A percentile compares a stretch with the other conserved stretches of the same genome.
These are phyloP conservation scores for Xiphias gladius DNA, from an alignment of 2,113 vertebrate genomes.

Conservation along the genomic window DNA sequence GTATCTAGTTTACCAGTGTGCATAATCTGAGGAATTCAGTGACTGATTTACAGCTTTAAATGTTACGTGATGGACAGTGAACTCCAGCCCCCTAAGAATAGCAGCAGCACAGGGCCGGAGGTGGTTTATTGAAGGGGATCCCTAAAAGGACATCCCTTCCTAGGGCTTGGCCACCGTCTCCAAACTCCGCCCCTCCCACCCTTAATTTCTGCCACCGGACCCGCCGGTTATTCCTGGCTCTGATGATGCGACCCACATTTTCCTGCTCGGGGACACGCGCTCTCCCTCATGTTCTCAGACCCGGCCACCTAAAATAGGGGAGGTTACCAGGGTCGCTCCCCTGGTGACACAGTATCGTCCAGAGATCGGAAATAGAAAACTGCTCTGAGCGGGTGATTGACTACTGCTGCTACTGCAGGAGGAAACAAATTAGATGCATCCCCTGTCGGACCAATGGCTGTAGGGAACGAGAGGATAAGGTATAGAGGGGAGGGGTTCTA, in stretches of 20 bases:
- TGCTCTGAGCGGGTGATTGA: not conserved
- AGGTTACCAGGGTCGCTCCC: constrained; percentile 45
- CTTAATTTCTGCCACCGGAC: constrained; percentile 23
- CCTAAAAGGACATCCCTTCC: constrained; percentile 90
- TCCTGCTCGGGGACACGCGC: not conserved
- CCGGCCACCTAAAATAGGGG: constrained; percentile 73
- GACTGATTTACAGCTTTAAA: constrained; percentile 36
- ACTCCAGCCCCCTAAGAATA: constrained; percentile 67
- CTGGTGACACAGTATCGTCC: constrained; percentile 30
- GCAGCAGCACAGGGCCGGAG: constrained; percentile 39
- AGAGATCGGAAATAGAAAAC: constrained; percentile 60
- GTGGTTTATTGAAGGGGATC: constrained; percentile 67
- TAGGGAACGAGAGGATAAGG: not conserved
- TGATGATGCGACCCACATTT: constrained; percentile 78
- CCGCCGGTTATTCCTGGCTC: constrained; percentile 85
- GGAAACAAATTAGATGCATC: constrained; percentile 48
- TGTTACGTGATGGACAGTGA: constrained; percentile 45
- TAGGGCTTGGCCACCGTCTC: constrained; percentile 22
- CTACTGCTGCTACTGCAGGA: constrained; percentile 50
- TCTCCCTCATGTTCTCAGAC: constrained; percentile 17
- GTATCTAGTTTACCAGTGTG: not conserved
- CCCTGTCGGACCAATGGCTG: constrained; percentile 9
- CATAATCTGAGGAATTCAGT: not conserved
- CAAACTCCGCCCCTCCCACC: constrained; percentile 16
- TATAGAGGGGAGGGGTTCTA: not conserved